Conservation (phyloP, 2,113 vertebrate genomes). For the Alethe castanea region DNA sequence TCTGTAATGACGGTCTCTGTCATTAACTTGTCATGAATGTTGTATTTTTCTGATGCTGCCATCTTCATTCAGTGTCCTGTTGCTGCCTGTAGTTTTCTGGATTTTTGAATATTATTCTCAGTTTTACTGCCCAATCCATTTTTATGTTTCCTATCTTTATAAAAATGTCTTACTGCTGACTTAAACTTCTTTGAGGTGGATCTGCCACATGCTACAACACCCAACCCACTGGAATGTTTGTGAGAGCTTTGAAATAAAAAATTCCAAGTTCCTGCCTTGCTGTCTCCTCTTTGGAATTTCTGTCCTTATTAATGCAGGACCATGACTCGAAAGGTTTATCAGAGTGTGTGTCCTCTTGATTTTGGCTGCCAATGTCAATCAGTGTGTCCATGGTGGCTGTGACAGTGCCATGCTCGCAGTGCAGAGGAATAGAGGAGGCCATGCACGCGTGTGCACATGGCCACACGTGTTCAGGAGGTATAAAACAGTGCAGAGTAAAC, state of each 20-base stretch:
- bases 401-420: neutral
- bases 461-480: neutral
- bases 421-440: neutral
- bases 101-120: neutral
- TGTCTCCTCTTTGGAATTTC: neutral
- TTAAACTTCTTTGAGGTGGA: neutral
- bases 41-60: neutral
- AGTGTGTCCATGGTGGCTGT: neutral
- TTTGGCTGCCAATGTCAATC: neutral
- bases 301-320: neutral
- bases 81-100: neutral
- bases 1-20: neutral
- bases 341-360: neutral
- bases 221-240: neutral
- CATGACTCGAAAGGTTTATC: neutral
- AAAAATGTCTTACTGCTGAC: neutral
- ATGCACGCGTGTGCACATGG: fast-evolving
- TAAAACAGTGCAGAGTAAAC: neutral
- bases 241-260: neutral
- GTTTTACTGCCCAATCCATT: neutral
- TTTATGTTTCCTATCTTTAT: neutral
- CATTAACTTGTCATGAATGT: neutral
- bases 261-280: neutral
- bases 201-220: neutral
- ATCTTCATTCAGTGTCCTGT: neutral